Conservation (phyloP, 2,888 invertebrate species). For the Epistrophella euchroma region DNA sequence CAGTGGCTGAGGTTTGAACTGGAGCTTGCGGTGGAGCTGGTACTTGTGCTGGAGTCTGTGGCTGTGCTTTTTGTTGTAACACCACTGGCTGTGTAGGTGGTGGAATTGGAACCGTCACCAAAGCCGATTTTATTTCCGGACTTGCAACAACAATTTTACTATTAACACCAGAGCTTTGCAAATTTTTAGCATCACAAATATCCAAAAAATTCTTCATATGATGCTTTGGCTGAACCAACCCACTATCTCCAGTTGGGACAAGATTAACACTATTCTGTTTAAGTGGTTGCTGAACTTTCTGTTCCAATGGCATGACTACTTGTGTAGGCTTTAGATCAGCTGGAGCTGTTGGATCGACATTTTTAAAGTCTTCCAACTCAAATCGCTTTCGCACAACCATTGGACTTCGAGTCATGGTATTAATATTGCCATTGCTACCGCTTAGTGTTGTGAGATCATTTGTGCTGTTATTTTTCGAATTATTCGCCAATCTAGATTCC, state of each 20-base stretch:
- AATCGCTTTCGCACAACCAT: conserved; percentile 81
- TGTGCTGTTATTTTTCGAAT: conserved; percentile 69
- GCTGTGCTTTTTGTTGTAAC: conserved; percentile 74
- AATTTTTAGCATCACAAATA: conserved; percentile 79
- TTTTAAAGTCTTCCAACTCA: conserved; percentile 81
- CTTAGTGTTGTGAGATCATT: conserved; percentile 67
- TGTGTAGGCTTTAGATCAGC: conserved; percentile 78
- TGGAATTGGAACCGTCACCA: conserved; percentile 18
- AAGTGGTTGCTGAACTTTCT: conserved; percentile 54
- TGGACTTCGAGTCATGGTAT: conserved; percentile 80
- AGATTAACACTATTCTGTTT: conserved; percentile 36
- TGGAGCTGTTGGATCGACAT: conserved; percentile 81
- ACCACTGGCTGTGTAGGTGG: conserved; percentile 9
- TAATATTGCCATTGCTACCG: conserved; percentile 77
- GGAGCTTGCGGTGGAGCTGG: conserved; percentile 42
- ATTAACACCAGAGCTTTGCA: conserved; percentile 34
- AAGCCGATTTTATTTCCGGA: conserved; percentile 5
- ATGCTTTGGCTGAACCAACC: conserved; percentile 77
- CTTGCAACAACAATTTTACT: conserved; percentile 18
- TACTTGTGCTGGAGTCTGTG: conserved; percentile 59
- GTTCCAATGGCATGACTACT: conserved; percentile 78
- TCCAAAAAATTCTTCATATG: conserved; percentile 82
- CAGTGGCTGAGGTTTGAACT: conserved; percentile 42
- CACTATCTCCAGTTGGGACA: conserved; percentile 31
- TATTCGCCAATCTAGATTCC: conserved; percentile 80